Evolutionary conservation across 2,113 vertebrate species (phyloP).

Genomic region (Eleginops maclovinus): DNA sequence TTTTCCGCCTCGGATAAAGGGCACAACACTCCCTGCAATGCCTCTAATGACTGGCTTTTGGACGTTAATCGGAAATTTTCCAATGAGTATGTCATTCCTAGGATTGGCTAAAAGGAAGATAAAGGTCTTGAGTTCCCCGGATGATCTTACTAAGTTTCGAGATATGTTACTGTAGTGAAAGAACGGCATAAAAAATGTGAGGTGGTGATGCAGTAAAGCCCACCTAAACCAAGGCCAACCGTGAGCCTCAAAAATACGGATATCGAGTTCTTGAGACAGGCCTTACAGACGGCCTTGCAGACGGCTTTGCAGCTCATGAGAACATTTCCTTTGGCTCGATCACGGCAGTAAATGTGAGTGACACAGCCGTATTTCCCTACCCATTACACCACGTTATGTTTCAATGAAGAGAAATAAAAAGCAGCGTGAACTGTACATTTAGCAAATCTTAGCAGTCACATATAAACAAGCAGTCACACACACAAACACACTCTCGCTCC

Average conservation of each 20-base stretch:
- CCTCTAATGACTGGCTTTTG: neutral
- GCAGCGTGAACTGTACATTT: slow-evolving; percentile 58
- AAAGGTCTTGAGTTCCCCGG: neutral
- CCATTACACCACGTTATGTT: slow-evolving; percentile 52
- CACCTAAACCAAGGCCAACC: too few species aligned
- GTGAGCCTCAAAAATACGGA: too few species aligned
- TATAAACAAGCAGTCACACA: slow-evolving; percentile 60
- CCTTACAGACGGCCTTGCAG: slow-evolving; percentile 4
- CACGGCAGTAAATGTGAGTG: slow-evolving; percentile 31
- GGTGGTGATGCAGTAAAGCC: too few species aligned
- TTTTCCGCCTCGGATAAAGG: neutral
- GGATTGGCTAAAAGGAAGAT: neutral
- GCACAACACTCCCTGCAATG: neutral
- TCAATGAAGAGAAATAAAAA: slow-evolving; percentile 64
- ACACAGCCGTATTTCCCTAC: slow-evolving; percentile 20
- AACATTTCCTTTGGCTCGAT: slow-evolving; percentile 27
- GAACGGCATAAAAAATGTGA: neutral
- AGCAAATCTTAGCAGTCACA: slow-evolving; percentile 52
- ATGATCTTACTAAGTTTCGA: neutral
- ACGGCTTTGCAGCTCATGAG: neutral
- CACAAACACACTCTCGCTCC: slow-evolving; percentile 58
- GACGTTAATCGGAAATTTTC: neutral
- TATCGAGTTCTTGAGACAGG: too few species aligned
- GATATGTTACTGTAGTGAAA: neutral
- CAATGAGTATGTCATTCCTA: neutral